Percentiles rank a stretch among this genome's conserved stretches.
phyloP scores from a whole-genome alignment of 2,888 invertebrate genomes.

The Dusona sp. region DNA sequence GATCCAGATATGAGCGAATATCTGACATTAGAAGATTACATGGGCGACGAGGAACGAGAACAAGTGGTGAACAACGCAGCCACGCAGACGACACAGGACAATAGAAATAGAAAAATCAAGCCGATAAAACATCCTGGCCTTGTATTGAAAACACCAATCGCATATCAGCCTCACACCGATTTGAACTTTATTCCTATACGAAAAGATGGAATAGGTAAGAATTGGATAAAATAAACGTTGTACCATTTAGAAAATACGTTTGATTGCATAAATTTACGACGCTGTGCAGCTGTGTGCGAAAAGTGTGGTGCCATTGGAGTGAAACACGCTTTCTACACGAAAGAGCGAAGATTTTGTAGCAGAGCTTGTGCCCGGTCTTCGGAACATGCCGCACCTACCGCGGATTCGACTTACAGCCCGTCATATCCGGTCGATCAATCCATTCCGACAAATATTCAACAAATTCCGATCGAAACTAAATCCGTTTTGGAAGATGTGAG shows the following conservation, averaged over 20 bases:
- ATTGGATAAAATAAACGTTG: background rate
- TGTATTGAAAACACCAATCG: constrained; percentile 91
- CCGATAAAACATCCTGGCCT: constrained; percentile 91
- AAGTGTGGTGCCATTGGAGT: constrained; percentile 94
- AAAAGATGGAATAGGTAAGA: constrained; percentile 94
- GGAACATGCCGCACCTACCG: constrained; percentile 76
- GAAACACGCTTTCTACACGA: constrained; percentile 94
- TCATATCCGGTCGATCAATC: constrained; percentile 78
- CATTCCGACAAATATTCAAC: constrained; percentile 72
- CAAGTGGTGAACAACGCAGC: constrained; percentile 86
- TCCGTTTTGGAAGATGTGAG: constrained; percentile 72
- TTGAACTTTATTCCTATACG: constrained; percentile 94
- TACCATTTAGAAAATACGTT: constrained; percentile 43
- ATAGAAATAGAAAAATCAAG: constrained; percentile 88
- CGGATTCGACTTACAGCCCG: constrained; percentile 82
- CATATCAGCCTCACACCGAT: constrained; percentile 92
- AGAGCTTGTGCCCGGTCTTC: constrained; percentile 90
- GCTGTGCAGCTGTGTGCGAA: constrained; percentile 90
- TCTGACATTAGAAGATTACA: constrained; percentile 84
- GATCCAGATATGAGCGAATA: constrained; percentile 83
- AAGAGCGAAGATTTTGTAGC: constrained; percentile 93
- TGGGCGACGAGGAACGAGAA: constrained; percentile 85
- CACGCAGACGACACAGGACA: constrained; percentile 86
- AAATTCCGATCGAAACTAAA: constrained; percentile 76
- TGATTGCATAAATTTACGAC: constrained; percentile 55